These are phyloP conservation scores for Pseudolaguvia tuberculata DNA, from an alignment of 2,113 vertebrate genomes.

Conservation along the genomic window DNA sequence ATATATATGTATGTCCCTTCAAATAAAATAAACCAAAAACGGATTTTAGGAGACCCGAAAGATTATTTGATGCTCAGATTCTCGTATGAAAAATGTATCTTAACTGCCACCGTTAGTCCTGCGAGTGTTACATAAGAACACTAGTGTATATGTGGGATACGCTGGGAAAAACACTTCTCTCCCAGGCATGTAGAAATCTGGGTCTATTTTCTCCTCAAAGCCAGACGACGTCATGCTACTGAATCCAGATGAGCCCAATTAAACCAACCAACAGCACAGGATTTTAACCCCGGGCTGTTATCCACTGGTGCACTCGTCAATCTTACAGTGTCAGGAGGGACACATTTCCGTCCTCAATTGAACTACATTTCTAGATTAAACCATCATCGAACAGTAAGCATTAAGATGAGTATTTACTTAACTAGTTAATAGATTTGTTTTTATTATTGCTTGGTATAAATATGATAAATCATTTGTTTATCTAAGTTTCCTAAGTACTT, in stretches of 20 bases:
- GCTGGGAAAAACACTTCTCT: slow-evolving; percentile 26
- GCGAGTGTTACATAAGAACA: slow-evolving; percentile 54
- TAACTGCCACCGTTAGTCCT: slow-evolving; percentile 18
- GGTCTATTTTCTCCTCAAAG: slow-evolving; percentile 18
- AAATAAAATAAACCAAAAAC: background rate
- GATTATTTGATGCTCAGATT: slow-evolving; percentile 1
- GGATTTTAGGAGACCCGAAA: background rate
- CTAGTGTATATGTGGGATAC: slow-evolving; percentile 33
- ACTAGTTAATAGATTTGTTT: slow-evolving; percentile 11
- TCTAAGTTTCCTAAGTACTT: no score
- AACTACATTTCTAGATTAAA: background rate
- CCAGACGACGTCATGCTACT: background rate
- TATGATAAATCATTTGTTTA: background rate
- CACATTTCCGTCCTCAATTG: no score
- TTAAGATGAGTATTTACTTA: slow-evolving; percentile 9
- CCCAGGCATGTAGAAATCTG: slow-evolving; percentile 6
- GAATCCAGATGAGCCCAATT: slow-evolving; percentile 37
- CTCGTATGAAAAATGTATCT: slow-evolving; percentile 6
- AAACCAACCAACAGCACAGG: slow-evolving; percentile 20
- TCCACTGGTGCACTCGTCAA: background rate
- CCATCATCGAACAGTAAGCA: no score
- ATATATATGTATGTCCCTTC: no score
- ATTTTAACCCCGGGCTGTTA: slow-evolving; percentile 6
- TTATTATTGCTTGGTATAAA: background rate
- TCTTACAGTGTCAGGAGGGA: slow-evolving; percentile 5